Conservation (phyloP, 2,113 vertebrate species). For the Colossoma macropomum region DNA sequence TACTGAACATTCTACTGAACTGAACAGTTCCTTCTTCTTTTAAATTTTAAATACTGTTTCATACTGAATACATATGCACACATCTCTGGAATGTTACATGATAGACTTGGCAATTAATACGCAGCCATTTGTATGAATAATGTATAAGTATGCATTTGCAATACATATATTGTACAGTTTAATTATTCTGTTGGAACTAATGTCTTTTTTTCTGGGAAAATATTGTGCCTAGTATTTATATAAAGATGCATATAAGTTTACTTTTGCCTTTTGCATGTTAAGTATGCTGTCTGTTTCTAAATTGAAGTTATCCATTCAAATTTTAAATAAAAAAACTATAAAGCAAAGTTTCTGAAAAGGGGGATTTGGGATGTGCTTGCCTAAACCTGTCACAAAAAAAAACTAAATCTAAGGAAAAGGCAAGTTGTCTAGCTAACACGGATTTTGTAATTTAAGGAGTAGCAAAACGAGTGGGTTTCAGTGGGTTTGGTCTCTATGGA, state of each 20-base stretch:
- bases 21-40: not conserved
- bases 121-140: not conserved
- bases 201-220: not conserved
- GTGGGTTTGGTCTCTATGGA: no score
- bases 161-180: not conserved
- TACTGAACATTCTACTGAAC: not conserved
- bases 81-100: not conserved
- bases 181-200: not conserved
- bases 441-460: no score
- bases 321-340: not conserved
- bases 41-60: slow-evolving; percentile 7
- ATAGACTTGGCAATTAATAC: not conserved
- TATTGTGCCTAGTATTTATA: slow-evolving; percentile 1
- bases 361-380: no score
- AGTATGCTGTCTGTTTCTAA: not conserved
- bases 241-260: not conserved
- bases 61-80: slow-evolving; percentile 1
- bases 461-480: no score
- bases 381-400: no score
- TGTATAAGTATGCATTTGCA: slow-evolving; percentile 14
- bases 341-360: not conserved
- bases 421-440: no score
- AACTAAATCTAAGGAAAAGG: no score
- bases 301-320: not conserved
- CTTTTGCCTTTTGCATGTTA: not conserved